These are phyloP conservation scores for Drosophila peninsularis DNA, from an alignment of 2,888 invertebrate species.

Conservation along the genomic window DNA sequence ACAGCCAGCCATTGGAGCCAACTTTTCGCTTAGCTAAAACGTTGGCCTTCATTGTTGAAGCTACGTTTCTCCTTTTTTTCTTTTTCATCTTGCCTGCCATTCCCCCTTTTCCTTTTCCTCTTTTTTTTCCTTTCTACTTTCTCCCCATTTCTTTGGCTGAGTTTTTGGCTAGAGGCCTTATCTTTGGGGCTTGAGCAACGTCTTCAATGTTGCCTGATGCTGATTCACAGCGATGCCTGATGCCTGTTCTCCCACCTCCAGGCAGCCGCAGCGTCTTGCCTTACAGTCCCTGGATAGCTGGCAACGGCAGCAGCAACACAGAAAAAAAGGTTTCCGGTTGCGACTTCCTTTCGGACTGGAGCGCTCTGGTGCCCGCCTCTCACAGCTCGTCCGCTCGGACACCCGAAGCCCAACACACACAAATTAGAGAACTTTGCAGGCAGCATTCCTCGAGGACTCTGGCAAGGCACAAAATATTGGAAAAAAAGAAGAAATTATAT, in stretches of 20 bases:
- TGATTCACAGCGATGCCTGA: slow-evolving; percentile 63
- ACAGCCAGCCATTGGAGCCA: slow-evolving; percentile 46
- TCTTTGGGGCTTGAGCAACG: slow-evolving; percentile 56
- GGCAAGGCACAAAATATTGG: slow-evolving; percentile 54
- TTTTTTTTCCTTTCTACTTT: slow-evolving; percentile 16
- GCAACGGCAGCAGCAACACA: slow-evolving; percentile 25
- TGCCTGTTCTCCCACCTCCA: slow-evolving; percentile 19
- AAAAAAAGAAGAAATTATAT: slow-evolving; percentile 33
- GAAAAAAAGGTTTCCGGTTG: slow-evolving; percentile 79
- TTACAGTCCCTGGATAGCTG: slow-evolving; percentile 62
- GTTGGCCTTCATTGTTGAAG: slow-evolving; percentile 69
- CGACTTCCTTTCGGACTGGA: slow-evolving; percentile 70
- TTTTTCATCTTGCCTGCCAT: background rate
- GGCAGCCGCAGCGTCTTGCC: slow-evolving; percentile 31
- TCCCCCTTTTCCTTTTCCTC: slow-evolving; percentile 1
- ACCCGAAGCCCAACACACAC: slow-evolving; percentile 75
- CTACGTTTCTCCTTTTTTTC: slow-evolving; percentile 33
- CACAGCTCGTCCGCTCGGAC: slow-evolving; percentile 47
- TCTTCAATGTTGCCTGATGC: slow-evolving; percentile 55
- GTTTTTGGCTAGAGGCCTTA: slow-evolving; percentile 64
- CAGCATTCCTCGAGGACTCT: slow-evolving; percentile 37
- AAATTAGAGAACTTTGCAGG: slow-evolving; percentile 74
- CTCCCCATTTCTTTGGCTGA: slow-evolving; percentile 40
- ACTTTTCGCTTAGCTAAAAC: slow-evolving; percentile 73
- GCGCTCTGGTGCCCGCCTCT: slow-evolving; percentile 4